phyloP scores from a whole-genome alignment of 92 coral and sea anemone genomes.

The Porites rus region DNA sequence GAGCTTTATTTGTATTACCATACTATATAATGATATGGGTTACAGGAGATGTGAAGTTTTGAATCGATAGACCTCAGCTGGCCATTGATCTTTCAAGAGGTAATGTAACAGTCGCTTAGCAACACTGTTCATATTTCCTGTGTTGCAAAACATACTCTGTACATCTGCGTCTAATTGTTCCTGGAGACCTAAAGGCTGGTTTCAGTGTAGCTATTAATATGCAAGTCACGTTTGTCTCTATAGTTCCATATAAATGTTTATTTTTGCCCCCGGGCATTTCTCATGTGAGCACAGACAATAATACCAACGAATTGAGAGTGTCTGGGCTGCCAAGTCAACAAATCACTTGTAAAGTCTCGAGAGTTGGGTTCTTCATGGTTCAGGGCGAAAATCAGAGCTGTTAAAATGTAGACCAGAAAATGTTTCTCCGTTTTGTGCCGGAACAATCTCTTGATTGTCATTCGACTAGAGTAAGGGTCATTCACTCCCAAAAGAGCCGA shows the following conservation, averaged over 20 bases:
- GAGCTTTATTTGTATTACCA: background rate
- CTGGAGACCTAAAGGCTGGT: background rate
- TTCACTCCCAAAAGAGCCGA: too few species aligned
- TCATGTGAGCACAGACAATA: background rate
- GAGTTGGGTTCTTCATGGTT: too few species aligned
- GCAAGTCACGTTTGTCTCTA: background rate
- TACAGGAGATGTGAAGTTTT: background rate
- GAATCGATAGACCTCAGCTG: background rate
- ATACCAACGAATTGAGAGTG: too few species aligned
- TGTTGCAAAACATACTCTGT: background rate
- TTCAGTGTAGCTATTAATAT: too few species aligned
- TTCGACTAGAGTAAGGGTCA: too few species aligned
- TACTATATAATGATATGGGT: background rate
- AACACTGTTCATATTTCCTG: background rate
- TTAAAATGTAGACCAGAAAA: too few species aligned
- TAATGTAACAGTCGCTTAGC: background rate
- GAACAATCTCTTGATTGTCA: too few species aligned
- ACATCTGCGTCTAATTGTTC: background rate
- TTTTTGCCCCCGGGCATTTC: background rate
- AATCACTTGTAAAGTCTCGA: too few species aligned
- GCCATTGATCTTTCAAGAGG: background rate
- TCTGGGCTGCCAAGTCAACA: too few species aligned
- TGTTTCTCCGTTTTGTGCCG: too few species aligned
- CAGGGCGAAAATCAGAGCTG: too few species aligned
- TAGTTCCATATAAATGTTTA: background rate